phyloP scores from a whole-genome alignment of 53 echinoderm and acorn worm genomes.

The Glandiceps talaboti region DNA sequence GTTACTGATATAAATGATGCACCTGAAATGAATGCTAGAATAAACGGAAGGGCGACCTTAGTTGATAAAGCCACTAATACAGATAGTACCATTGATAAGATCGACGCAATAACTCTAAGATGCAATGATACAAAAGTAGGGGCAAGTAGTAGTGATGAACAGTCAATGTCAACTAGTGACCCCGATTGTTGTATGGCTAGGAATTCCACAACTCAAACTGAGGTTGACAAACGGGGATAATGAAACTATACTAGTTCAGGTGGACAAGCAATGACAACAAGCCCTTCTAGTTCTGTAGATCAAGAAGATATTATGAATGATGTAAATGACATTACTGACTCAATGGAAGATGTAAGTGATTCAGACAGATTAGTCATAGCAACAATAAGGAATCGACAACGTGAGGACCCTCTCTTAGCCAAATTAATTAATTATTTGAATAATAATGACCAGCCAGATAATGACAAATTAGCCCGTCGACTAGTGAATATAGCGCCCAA shows the following conservation, averaged over 20 bases:
- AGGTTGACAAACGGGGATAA: too few species aligned
- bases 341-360: too few species aligned
- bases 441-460: neutral
- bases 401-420: neutral
- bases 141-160: too few species aligned
- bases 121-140: too few species aligned
- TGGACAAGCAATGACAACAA: neutral
- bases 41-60: neutral
- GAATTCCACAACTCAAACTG: too few species aligned
- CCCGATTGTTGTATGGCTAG: too few species aligned
- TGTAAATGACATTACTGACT: too few species aligned
- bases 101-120: too few species aligned
- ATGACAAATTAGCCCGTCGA: neutral
- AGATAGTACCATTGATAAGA: too few species aligned
- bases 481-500: neutral
- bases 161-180: too few species aligned
- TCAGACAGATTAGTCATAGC: neutral
- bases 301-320: neutral
- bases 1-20: neutral
- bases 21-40: neutral
- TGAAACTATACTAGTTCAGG: too few species aligned
- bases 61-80: neutral
- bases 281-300: neutral
- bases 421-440: too few species aligned
- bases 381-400: neutral